These are phyloP conservation scores for Nicator chloris DNA, from an alignment of 2,113 vertebrate genomes.

Conservation along the genomic window DNA sequence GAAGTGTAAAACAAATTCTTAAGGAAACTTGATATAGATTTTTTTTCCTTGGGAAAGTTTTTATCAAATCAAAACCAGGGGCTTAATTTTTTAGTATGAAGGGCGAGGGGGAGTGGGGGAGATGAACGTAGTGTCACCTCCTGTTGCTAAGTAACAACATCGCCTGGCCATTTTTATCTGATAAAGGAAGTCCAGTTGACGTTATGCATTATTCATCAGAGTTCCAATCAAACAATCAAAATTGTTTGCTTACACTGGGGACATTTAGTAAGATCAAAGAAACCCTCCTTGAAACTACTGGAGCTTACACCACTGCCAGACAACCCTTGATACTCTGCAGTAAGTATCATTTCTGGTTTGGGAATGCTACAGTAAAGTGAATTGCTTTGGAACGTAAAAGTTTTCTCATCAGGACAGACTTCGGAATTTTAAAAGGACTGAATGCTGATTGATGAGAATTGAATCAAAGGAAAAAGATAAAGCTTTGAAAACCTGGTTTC, in stretches of 20 bases:
- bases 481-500: neutral
- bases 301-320: conserved; percentile 18
- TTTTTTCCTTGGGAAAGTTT: conserved; percentile 65
- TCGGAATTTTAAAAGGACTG: conserved; percentile 42
- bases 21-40: conserved; percentile 14
- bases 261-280: conserved; percentile 72
- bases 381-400: conserved; percentile 52
- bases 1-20: neutral
- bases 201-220: conserved; percentile 78
- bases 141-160: conserved; percentile 82
- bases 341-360: conserved; percentile 68
- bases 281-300: conserved; percentile 55
- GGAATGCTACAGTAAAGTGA: conserved; percentile 21
- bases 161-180: conserved; percentile 78
- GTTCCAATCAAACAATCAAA: conserved; percentile 77
- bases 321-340: conserved; percentile 36
- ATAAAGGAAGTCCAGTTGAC: conserved; percentile 76
- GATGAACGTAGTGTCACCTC: conserved; percentile 76
- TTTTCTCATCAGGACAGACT: conserved; percentile 44
- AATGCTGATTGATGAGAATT: neutral
- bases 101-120: conserved; percentile 63
- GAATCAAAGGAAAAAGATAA: neutral
- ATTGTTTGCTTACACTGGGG: conserved; percentile 73
- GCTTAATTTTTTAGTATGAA: conserved; percentile 65
- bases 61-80: conserved; percentile 53